Evolutionary conservation across 2,888 invertebrate species (phyloP).

Genomic region (Drosophila mimetica): DNA sequence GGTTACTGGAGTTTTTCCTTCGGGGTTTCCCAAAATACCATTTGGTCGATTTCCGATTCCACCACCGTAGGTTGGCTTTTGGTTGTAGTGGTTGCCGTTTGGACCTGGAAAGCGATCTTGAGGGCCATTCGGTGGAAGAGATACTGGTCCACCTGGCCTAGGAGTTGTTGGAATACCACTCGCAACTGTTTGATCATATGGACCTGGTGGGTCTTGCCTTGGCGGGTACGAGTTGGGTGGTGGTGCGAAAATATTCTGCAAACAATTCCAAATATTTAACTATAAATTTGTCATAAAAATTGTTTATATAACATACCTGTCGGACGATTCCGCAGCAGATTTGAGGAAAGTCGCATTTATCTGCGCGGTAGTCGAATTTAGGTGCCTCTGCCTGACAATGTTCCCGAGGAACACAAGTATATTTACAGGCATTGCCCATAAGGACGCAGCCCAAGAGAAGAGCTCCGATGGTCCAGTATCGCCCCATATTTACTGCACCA

Average conservation of each 20-base stretch:
- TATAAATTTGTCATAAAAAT: not conserved
- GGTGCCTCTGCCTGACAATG: not conserved
- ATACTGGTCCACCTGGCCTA: too few species aligned
- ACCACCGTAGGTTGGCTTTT: too few species aligned
- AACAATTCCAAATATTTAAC: not conserved
- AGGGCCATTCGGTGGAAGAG: not conserved
- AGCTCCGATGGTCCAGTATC: not conserved
- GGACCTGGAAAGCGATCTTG: not conserved
- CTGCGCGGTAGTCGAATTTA: not conserved
- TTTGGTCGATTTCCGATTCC: too few species aligned
- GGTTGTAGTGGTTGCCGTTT: too few species aligned
- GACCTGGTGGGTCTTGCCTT: not conserved
- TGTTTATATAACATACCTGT: not conserved
- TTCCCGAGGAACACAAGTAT: not conserved
- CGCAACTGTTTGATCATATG: not conserved
- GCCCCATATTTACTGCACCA: not conserved
- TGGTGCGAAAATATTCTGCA: not conserved
- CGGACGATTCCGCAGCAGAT: not conserved
- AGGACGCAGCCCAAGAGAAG: not conserved
- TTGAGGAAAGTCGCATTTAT: fast-evolving
- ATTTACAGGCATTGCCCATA: not conserved
- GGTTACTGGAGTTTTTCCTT: too few species aligned
- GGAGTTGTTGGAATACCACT: not conserved
- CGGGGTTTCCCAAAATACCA: too few species aligned
- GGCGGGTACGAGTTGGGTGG: not conserved